Conservation (phyloP, 2,888 invertebrate species). For the Rhimphoctona megacephalus region DNA sequence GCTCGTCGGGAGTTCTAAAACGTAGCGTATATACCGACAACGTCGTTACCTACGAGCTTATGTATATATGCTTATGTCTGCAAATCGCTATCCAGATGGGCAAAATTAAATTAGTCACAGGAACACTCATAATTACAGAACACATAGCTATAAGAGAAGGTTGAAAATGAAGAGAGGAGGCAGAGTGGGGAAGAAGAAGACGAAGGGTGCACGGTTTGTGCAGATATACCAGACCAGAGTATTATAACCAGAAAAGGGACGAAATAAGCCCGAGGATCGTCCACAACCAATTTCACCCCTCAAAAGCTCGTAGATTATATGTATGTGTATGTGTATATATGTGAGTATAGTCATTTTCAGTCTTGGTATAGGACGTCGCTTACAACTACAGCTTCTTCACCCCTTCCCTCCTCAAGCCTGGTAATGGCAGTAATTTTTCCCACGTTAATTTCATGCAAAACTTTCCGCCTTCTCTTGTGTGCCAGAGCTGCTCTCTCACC, state of each 20-base stretch:
- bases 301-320: constrained; percentile 17
- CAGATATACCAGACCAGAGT: constrained; percentile 39
- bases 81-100: constrained; percentile 76
- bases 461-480: constrained; percentile 73
- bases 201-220: constrained; percentile 1
- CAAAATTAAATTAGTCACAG: constrained; percentile 77
- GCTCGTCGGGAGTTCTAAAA: constrained; percentile 13
- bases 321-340: constrained; percentile 4
- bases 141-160: constrained; percentile 40
- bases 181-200: neutral
- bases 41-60: neutral
- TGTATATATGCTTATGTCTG: constrained; percentile 50
- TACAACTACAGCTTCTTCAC: constrained; percentile 51
- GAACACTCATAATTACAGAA: constrained; percentile 75
- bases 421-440: constrained; percentile 79
- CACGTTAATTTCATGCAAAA: constrained; percentile 79
- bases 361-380: constrained; percentile 28
- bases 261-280: constrained; percentile 55
- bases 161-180: neutral
- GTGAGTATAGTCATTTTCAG: constrained; percentile 27
- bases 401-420: constrained; percentile 47
- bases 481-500: constrained; percentile 43
- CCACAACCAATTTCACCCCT: constrained; percentile 57
- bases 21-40: constrained; percentile 1
- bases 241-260: constrained; percentile 44